A percentile compares a stretch with the other conserved stretches of the same genome.
Evolutionary conservation across 2,113 vertebrate genomes (phyloP).

Genomic region (Xyrauchen texanus): DNA sequence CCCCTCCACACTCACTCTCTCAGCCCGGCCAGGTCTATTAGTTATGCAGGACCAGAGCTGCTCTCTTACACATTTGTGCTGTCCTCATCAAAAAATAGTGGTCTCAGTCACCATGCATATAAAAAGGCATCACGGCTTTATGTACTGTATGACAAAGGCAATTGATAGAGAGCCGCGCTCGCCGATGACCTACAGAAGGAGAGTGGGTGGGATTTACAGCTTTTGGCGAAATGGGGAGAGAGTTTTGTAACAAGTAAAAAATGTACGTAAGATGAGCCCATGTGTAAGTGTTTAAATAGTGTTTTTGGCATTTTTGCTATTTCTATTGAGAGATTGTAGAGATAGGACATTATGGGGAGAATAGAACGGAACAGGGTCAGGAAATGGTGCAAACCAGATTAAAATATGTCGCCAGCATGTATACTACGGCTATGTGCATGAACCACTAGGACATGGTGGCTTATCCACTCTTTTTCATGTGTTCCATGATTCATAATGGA

Average conservation of each 20-base stretch:
- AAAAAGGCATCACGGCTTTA: constrained; percentile 58
- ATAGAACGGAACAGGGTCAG: not conserved
- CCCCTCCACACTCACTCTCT: constrained; percentile 13
- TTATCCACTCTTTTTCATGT: no score
- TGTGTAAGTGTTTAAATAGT: not conserved
- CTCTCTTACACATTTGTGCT: constrained; percentile 58
- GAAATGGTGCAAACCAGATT: not conserved
- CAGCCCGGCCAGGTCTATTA: constrained; percentile 42
- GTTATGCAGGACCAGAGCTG: constrained; percentile 55
- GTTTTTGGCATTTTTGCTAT: constrained; percentile 1
- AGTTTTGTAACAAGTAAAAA: not conserved
- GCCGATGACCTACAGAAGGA: constrained; percentile 48
- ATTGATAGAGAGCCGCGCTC: constrained; percentile 52
- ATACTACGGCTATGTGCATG: no score
- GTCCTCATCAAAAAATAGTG: constrained; percentile 63
- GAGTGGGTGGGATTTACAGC: not conserved
- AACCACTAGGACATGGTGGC: no score
- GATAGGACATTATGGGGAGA: not conserved
- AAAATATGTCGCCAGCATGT: no score
- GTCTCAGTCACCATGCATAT: constrained; percentile 60
- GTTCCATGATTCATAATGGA: no score
- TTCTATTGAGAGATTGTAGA: not conserved
- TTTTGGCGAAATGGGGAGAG: not conserved
- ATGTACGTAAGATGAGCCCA: constrained; percentile 1
- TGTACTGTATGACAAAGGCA: constrained; percentile 58